Percentiles rank a stretch among this genome's conserved stretches.
Conservation (phyloP, 1,140 invertebrate species). For the Drosophila hydei region DNA sequence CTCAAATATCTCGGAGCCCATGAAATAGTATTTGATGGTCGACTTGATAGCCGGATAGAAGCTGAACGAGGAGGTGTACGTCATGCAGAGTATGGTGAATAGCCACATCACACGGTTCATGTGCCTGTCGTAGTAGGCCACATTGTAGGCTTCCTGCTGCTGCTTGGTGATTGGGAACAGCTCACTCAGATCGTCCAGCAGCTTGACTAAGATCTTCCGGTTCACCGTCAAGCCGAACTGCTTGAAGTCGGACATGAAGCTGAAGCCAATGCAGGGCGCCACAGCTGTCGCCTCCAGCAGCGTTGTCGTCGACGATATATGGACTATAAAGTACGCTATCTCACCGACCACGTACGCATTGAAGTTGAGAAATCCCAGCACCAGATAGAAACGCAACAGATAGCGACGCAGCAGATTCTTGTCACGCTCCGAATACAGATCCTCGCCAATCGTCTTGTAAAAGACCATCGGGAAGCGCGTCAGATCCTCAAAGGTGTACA, state of each 20-base stretch:
- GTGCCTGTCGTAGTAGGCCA: slow-evolving; percentile 56
- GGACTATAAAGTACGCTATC: slow-evolving; percentile 69
- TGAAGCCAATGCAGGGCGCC: slow-evolving; percentile 71
- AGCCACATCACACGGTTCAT: slow-evolving; percentile 69
- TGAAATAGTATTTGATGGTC: slow-evolving; percentile 63
- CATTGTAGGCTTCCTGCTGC: slow-evolving; percentile 46
- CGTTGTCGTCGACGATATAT: slow-evolving; percentile 65
- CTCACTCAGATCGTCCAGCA: slow-evolving; percentile 60
- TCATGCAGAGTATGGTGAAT: slow-evolving; percentile 70
- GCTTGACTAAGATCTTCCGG: slow-evolving; percentile 27
- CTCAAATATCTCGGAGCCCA: slow-evolving; percentile 70
- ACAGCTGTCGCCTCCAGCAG: slow-evolving; percentile 70
- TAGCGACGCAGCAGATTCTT: slow-evolving; percentile 52
- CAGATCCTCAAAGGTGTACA: slow-evolving; percentile 65
- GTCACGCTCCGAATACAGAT: slow-evolving; percentile 66
- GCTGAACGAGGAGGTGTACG: slow-evolving; percentile 71
- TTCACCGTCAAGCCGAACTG: slow-evolving; percentile 68
- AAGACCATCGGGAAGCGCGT: slow-evolving; percentile 62
- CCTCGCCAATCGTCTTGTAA: slow-evolving; percentile 75
- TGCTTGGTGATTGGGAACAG: slow-evolving; percentile 51
- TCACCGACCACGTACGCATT: slow-evolving; percentile 70
- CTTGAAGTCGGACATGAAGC: slow-evolving; percentile 76
- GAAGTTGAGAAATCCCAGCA: slow-evolving; percentile 67
- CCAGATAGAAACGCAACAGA: slow-evolving; percentile 52
- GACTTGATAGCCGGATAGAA: slow-evolving; percentile 72